These are phyloP conservation scores for Neocrepidodera transversa DNA, from an alignment of 2,888 invertebrate genomes.

Conservation along the genomic window DNA sequence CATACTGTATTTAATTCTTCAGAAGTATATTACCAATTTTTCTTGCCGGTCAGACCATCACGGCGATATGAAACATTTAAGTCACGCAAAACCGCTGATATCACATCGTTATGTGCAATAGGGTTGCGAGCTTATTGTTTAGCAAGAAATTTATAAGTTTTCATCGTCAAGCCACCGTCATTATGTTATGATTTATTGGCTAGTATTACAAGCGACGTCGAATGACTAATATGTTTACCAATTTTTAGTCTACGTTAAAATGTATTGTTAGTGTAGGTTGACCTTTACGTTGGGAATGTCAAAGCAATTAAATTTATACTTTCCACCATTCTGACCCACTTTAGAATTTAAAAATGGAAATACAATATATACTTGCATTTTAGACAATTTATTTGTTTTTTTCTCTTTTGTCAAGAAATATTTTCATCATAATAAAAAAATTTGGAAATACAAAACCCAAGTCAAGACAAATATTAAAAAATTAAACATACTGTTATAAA, in stretches of 20 bases:
- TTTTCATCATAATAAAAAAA: no score
- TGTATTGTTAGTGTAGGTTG: not conserved
- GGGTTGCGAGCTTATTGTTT: constrained; percentile 28
- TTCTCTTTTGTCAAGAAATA: no score
- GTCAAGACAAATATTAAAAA: no score
- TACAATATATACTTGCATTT: no score
- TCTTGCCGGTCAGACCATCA: constrained; percentile 34
- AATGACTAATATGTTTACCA: constrained; percentile 21
- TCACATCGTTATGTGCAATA: constrained; percentile 26
- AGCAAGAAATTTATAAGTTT: constrained; percentile 26
- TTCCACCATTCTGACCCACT: not conserved
- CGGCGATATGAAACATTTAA: constrained; percentile 38
- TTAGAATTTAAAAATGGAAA: no score
- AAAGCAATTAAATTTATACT: not conserved
- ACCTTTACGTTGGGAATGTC: not conserved
- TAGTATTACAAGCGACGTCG: constrained; percentile 5
- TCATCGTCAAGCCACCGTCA: constrained; percentile 20
- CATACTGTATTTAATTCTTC: constrained; percentile 44
- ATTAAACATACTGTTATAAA: no score
- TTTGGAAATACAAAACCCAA: no score
- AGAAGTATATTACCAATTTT: constrained; percentile 43
- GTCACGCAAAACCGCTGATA: constrained; percentile 33
- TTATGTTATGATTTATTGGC: constrained; percentile 25
- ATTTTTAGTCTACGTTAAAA: constrained; percentile 6
- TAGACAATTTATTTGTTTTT: no score